Evolutionary conservation across 2,888 invertebrate species (phyloP).

Genomic region (Eupithecia subumbrata): DNA sequence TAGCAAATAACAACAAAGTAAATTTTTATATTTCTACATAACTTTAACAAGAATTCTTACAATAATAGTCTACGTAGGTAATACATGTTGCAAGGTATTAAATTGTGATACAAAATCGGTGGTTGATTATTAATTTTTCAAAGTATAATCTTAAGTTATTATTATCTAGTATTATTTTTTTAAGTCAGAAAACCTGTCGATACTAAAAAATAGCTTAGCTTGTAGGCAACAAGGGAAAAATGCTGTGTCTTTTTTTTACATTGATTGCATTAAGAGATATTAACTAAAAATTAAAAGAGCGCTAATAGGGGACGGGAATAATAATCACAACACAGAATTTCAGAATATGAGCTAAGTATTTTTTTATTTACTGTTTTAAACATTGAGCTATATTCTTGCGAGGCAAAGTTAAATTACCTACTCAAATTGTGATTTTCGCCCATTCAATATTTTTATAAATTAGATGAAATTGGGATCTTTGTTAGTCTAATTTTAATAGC

Average conservation of each 20-base stretch:
- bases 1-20: neutral
- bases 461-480: neutral
- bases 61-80: neutral
- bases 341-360: neutral
- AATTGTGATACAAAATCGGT: conserved; percentile 19
- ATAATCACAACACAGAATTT: conserved; percentile 8
- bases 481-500: too few relatives aligned
- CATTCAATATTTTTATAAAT: neutral
- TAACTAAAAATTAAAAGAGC: neutral
- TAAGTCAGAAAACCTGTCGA: neutral
- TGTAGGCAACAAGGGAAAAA: too few relatives aligned
- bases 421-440: neutral
- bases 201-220: neutral
- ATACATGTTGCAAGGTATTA: neutral
- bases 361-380: neutral
- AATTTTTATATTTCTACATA: neutral
- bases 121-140: conserved; percentile 8
- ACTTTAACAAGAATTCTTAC: neutral
- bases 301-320: neutral
- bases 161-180: neutral
- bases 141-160: neutral
- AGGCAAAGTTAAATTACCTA: neutral
- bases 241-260: neutral
- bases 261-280: neutral
- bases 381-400: neutral